Base-by-base conservation (phyloP, 2,113 vertebrate genomes). In the Peromyscus maniculatus region DNA sequence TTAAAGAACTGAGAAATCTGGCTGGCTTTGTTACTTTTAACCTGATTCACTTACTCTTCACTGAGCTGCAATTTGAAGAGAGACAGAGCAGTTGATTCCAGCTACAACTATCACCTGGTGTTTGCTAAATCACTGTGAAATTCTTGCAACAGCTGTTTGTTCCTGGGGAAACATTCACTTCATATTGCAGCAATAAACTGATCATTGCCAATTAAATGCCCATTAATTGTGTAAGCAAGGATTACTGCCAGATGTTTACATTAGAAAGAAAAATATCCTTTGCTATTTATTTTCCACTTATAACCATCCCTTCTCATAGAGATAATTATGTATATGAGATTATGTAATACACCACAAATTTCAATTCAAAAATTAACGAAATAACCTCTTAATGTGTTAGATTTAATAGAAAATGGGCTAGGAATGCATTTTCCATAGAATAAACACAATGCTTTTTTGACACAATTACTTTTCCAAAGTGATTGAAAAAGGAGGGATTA, bases 201-300 rank as follows among this genome's bases (percentile, higher is more conserved):
- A 99, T 99, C 99, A 99, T 99, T 99, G 99, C 99, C 99, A 99
- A 99, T 99, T 99, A 99, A 99, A 99, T 99, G 99, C 98, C 99
- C 99, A 99, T 99, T 99, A 99, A 99, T 99, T 99, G 99, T 99
- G 99, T 99, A 99, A 99, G 99, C 98, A 99, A 99, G 99, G 98
- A 99, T 99, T 99, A 98, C 98, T 99, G 99, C 99, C 99, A 99
- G 99, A 99, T 99, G 99, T 99, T 99, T 99, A 99, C 98, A 99
- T 98, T 98, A 98, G 98, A 98, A 99, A 99, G 99, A 99, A 99
- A 99, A 99, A 99, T 99, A 99, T 99, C 98, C 98, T 98, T 98
- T 99, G 98, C 98, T 98, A 97, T 99, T 99, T 98, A 97, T 98
- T 99, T 98, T 99, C 98, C 97, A 98, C 98, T 99, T 98, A 98